phyloP scores from a whole-genome alignment of 1,140 invertebrate species.

The Tetranychus urticae region DNA sequence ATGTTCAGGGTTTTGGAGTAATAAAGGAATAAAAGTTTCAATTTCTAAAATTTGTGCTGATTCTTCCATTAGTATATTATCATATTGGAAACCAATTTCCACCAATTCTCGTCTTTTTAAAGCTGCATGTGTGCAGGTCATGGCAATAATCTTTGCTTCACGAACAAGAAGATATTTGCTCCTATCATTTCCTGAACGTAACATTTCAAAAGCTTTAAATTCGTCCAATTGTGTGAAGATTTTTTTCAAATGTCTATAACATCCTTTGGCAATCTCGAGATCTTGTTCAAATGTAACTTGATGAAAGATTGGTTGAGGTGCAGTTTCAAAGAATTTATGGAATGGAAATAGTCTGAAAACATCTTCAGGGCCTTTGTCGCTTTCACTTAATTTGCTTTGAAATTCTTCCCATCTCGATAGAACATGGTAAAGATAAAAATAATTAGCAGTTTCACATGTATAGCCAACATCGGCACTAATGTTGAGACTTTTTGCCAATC shows the following conservation, averaged over 20 bases:
- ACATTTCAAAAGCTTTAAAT: constrained; percentile 80
- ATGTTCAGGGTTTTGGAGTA: constrained; percentile 90
- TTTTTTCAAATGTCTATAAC: constrained; percentile 78
- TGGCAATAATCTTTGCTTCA: constrained; percentile 98
- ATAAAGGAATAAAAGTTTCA: constrained; percentile 93
- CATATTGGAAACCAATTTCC: constrained; percentile 84
- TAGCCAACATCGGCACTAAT: constrained; percentile 78
- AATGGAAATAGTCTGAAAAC: constrained; percentile 65
- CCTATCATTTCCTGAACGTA: constrained; percentile 71
- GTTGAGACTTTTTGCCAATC: constrained; percentile 55
- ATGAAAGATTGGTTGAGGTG: constrained; percentile 75
- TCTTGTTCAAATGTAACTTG: constrained; percentile 54
- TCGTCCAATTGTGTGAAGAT: constrained; percentile 95
- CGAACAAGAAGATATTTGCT: constrained; percentile 91
- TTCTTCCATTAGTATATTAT: constrained; percentile 99
- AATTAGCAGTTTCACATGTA: constrained; percentile 92
- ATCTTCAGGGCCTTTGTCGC: constrained; percentile 16
- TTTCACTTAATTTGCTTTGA: constrained; percentile 28
- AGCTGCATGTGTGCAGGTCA: constrained; percentile 99
- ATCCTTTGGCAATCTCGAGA: constrained; percentile 69
- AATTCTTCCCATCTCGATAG: constrained; percentile 78
- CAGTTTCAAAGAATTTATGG: constrained; percentile 65
- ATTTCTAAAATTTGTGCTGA: constrained; percentile 97
- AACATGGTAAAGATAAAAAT: constrained; percentile 35
- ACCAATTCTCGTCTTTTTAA: constrained; percentile 87